Evolutionary conservation across 2,113 vertebrate species (phyloP).

Genomic region (Cariama cristata): DNA sequence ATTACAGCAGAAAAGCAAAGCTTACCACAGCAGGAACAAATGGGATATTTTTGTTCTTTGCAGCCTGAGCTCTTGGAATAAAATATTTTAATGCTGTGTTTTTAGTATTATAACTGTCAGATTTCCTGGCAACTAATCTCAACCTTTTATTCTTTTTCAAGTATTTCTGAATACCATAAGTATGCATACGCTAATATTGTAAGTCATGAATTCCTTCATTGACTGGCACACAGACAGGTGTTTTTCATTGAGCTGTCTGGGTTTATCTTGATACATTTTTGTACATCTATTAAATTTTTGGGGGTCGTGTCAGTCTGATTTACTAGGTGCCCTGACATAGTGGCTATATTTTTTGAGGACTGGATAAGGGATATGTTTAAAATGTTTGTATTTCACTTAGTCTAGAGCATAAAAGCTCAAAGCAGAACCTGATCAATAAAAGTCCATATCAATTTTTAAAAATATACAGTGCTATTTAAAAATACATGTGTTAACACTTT

Average conservation of each 20-base stretch:
- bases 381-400: conserved; percentile 33
- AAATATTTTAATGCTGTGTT: conserved; percentile 3
- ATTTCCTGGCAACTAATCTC: conserved; percentile 16
- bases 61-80: background rate
- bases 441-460: background rate
- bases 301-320: conserved; percentile 13
- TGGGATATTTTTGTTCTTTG: background rate
- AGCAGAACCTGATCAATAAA: conserved; percentile 21
- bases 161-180: conserved; percentile 47
- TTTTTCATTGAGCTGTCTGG: conserved; percentile 9
- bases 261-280: conserved; percentile 48
- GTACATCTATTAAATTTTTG: background rate
- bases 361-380: background rate
- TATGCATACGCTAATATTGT: background rate
- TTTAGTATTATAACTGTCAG: conserved; percentile 29
- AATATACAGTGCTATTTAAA: background rate
- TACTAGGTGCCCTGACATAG: background rate
- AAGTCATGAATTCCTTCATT: background rate
- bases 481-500: conserved; percentile 31
- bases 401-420: conserved; percentile 4
- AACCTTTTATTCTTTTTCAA: conserved; percentile 34
- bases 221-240: conserved; percentile 16
- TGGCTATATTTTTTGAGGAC: background rate
- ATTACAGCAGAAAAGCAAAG: background rate
- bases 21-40: background rate